Percentiles rank a stretch among this genome's conserved stretches.
phyloP scores from a whole-genome alignment of 2,113 vertebrate species.

The Vombatus ursinus region DNA sequence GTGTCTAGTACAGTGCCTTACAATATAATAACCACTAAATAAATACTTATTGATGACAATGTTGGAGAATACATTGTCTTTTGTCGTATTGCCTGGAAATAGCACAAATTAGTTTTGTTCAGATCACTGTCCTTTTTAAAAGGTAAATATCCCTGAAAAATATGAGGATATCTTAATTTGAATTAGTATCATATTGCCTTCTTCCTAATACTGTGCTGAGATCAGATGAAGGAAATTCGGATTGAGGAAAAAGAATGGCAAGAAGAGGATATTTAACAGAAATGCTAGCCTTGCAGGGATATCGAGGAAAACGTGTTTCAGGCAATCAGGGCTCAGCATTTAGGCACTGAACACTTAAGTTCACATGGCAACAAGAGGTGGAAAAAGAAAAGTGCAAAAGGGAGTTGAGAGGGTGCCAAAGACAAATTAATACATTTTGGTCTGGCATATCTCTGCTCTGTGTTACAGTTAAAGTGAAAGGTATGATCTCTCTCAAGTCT shows the following conservation, averaged over 20 bases:
- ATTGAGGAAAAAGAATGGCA: neutral
- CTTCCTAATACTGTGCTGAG: neutral
- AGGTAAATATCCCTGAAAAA: neutral
- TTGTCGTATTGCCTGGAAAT: neutral
- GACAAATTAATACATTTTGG: neutral
- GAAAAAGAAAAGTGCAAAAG: neutral
- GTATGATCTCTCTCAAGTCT: neutral
- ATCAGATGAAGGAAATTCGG: neutral
- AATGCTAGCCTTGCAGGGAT: neutral
- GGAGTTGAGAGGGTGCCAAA: neutral
- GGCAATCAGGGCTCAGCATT: neutral
- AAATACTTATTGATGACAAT: neutral
- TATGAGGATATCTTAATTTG: neutral
- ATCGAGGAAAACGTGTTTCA: neutral
- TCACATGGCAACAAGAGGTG: neutral
- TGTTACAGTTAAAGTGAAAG: neutral
- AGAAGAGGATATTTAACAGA: neutral
- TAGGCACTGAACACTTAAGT: neutral
- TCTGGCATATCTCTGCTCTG: neutral
- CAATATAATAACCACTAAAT: neutral
- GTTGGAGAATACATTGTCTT: neutral
- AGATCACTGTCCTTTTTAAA: neutral
- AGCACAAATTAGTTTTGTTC: neutral
- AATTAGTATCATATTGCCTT: neutral
- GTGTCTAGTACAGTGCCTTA: too few species aligned